These are phyloP conservation scores for Desmodus rotundus DNA, from an alignment of 2,113 vertebrate species.

Conservation along the genomic window DNA sequence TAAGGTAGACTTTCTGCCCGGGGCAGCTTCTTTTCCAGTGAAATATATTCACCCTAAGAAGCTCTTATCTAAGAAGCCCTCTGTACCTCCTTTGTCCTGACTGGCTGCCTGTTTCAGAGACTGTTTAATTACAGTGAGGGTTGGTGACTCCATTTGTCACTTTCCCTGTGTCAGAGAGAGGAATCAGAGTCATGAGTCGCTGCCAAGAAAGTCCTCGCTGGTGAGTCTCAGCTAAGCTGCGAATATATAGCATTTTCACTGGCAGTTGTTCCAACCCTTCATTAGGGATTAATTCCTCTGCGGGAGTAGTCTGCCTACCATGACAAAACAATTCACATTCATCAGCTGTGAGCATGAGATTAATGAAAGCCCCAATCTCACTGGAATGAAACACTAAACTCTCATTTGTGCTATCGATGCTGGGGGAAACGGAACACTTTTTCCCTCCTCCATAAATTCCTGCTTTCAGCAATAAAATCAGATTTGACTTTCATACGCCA, in stretches of 20 bases:
- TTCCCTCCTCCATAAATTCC: not conserved
- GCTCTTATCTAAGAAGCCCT: not conserved
- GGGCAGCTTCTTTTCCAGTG: not conserved
- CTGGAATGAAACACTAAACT: constrained; percentile 33
- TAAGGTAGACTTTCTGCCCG: not conserved
- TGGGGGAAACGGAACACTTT: constrained; percentile 36
- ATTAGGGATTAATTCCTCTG: constrained; percentile 44
- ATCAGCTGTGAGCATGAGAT: not conserved
- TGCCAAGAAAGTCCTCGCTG: not conserved
- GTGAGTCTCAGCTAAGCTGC: not conserved
- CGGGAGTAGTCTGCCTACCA: not conserved
- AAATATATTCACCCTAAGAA: not conserved
- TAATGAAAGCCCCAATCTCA: constrained; percentile 27
- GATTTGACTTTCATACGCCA: constrained; percentile 14
- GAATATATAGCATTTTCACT: constrained; percentile 34
- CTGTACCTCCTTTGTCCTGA: not conserved
- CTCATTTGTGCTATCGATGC: constrained; percentile 26
- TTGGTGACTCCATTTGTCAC: not conserved
- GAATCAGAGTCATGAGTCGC: not conserved
- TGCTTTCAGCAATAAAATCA: constrained; percentile 8
- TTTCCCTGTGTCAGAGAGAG: not conserved
- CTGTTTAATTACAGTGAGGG: constrained; percentile 43
- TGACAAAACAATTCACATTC: constrained; percentile 54
- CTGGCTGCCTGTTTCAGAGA: constrained; percentile 11
- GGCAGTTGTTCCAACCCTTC: constrained; percentile 45